phyloP scores from a whole-genome alignment of 2,113 vertebrate genomes.

The Prionailurus bengalensis region DNA sequence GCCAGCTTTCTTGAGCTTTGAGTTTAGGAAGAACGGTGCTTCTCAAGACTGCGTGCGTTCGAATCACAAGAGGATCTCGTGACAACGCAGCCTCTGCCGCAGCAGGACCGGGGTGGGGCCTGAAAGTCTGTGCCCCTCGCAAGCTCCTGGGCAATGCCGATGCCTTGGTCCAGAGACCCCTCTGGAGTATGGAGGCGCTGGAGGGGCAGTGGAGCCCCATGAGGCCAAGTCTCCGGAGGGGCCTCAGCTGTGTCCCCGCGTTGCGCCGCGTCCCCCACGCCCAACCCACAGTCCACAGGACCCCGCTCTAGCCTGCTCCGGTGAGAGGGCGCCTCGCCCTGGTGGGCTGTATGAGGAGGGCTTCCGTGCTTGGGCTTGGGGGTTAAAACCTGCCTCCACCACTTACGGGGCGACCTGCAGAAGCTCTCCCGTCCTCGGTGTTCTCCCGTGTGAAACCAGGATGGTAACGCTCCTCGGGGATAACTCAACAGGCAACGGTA shows the following conservation, averaged over 20 bases:
- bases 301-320: fast-evolving
- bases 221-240: background rate
- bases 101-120: background rate
- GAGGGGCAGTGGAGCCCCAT: background rate
- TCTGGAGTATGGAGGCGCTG: background rate
- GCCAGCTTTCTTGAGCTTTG: background rate
- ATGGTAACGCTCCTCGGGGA: background rate
- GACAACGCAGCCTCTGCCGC: background rate
- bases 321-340: fast-evolving
- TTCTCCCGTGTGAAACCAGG: background rate
- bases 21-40: background rate
- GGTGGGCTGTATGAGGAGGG: fast-evolving
- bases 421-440: background rate
- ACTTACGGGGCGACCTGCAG: background rate
- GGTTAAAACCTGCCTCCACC: background rate
- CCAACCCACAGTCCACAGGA: background rate
- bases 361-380: background rate
- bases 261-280: background rate
- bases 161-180: background rate
- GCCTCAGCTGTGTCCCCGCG: background rate
- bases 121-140: background rate
- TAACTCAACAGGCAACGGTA: background rate
- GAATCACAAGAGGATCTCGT: fast-evolving
- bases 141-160: background rate
- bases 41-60: background rate